Evolutionary conservation across 2,888 invertebrate genomes (phyloP).

Genomic region (Cyaniris semiargus): DNA sequence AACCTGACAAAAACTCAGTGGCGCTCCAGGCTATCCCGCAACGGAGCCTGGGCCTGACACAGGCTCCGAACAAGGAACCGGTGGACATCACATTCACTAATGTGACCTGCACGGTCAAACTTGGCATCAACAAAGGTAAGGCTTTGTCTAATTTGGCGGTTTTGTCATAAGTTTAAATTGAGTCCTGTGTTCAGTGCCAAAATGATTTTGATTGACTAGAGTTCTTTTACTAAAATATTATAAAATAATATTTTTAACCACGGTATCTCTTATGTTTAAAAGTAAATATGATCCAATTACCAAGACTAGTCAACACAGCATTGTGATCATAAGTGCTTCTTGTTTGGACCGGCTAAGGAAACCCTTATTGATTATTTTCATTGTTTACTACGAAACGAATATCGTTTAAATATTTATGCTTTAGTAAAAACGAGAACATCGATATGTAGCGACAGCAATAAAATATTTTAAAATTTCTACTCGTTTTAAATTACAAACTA

Average conservation of each 20-base stretch:
- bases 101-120: slow-evolving; percentile 85
- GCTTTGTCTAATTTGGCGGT: neutral
- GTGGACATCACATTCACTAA: slow-evolving; percentile 88
- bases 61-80: slow-evolving; percentile 65
- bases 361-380: neutral
- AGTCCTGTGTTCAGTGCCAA: neutral
- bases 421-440: neutral
- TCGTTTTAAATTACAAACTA: neutral
- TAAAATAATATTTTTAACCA: neutral
- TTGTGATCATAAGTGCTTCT: neutral
- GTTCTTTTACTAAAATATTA: too few relatives aligned
- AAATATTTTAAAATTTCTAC: neutral
- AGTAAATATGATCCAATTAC: neutral
- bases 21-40: slow-evolving; percentile 36
- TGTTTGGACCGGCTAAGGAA: neutral
- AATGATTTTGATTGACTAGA: too few relatives aligned
- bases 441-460: neutral
- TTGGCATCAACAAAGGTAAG: slow-evolving; percentile 87
- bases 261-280: neutral
- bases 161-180: neutral
- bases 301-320: neutral
- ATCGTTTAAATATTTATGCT: neutral
- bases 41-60: slow-evolving; percentile 49
- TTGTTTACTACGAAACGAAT: neutral
- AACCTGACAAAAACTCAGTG: slow-evolving; percentile 49